Evolutionary conservation across 1,140 invertebrate species (phyloP), one percentile per base, ranked within the genome.

Genomic region (Aphelinus certus): DNA sequence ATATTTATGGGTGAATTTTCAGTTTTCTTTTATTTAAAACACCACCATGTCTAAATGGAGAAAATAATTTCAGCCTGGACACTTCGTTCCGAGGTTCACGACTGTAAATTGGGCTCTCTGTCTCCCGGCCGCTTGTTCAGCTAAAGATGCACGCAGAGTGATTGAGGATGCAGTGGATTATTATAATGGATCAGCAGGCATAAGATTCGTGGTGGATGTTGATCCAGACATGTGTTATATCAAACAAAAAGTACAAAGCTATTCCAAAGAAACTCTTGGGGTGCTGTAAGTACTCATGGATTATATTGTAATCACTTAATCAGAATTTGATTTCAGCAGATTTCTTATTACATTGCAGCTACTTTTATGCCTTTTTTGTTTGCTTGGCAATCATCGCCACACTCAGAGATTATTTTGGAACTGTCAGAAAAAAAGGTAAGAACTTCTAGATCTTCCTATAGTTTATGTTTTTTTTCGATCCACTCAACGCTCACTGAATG

Each of bases 41-140:
- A 70, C 57, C 42, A 53, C 49, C 72, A 65, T 5, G 7, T 78
- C 70, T 60, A 70, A 45, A 64, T 74, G 48, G 73, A 26, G 26
- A 61, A 65, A 71, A 62, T 46, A 26, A 76, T 85, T 84, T 58
- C 83, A 93, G 92, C 90, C 91, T 77, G 90, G 90, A 83, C 91
- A 93, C 85, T 92, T 93, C 83, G 87, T 92, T 81, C 92, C 92
- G 70, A 90, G 89, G 80, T 93, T 92, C 82, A 91, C 91, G 6
- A 90, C 91, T 61, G 82, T 91, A 57, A 92, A 92, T 75, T 93
- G 92, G 92, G 93, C 91, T 6, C 79, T 93, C 4, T 94, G 93
- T 77, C 83, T 93, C 56, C 93, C 93, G 0, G 86, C 90, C 7
- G 87, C 89, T 1, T 94, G 93, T 81, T 87, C 88, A 3, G 86